Evolutionary conservation across 2,888 invertebrate genomes (phyloP), one percentile per base, ranked within the genome.

Genomic region (Melinopterus prodromus): DNA sequence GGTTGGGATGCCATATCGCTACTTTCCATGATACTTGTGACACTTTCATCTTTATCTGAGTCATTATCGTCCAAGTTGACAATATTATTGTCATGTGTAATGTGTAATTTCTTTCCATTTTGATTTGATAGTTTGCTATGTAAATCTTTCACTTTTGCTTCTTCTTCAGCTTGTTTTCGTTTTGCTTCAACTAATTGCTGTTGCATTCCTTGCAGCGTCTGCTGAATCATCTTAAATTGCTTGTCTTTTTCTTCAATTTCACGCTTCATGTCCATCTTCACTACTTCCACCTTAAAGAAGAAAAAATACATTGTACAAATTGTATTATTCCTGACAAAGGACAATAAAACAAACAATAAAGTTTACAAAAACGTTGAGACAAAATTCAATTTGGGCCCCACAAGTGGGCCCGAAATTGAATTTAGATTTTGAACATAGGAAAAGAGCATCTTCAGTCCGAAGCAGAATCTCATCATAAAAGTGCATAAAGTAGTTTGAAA

Each of bases 171-270:
- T 83, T 92, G 92, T 77, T 90, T 91, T 79, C 91, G 90, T 84
- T 90, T 91, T 0, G 91, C 90, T 71, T 92, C 92, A 84, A 92
- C 87, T 26, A 95, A 86, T 83, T 92, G 92, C 82, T 92, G 92
- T 80, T 92, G 92, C 91, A 92, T 91, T 7, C 91, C 91, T 83
- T 92, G 92, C 53, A 93, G 85, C 0, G 92, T 93, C 86, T 94
- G 92, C 86, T 94, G 94, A 71, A 95, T 86, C 87, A 93, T 90
- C 88, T 94, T 94, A 83, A 97, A 93, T 89, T 97, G 97, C 85
- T 96, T 95, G 16, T 97, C 96, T 87, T 97, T 96, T 81, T 94
- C 93, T 81, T 96, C 95, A 84, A 95, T 91, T 85, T 96, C 95
- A 79, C 93, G 92, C 87, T 94, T 93, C 74, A 94, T 92, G 86